Evolutionary conservation across 2,113 vertebrate genomes (phyloP).

Genomic region (Rousettus leschenaultii): DNA sequence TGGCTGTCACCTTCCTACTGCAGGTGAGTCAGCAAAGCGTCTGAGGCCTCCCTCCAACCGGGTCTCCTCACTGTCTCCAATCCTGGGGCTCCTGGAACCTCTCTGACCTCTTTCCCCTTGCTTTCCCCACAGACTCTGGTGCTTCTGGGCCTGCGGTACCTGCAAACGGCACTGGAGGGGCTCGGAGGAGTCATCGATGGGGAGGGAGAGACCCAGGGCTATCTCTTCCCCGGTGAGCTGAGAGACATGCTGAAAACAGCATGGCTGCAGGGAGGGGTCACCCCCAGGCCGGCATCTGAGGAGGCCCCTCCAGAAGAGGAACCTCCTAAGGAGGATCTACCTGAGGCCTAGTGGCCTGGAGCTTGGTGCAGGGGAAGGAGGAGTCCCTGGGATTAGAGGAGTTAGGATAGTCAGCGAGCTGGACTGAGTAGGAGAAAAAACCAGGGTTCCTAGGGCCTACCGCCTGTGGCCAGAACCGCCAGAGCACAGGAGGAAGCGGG

Average conservation of each 20-base stretch:
- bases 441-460: background rate
- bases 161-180: slow-evolving; percentile 88
- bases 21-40: slow-evolving; percentile 56
- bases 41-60: background rate
- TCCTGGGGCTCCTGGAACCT: background rate
- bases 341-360: slow-evolving; percentile 45
- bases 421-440: background rate
- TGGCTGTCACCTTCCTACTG: slow-evolving; percentile 60
- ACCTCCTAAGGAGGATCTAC: background rate
- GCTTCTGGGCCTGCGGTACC: slow-evolving; percentile 85
- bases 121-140: slow-evolving; percentile 80
- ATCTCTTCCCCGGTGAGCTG: slow-evolving; percentile 85
- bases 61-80: background rate
- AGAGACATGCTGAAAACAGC: slow-evolving; percentile 82
- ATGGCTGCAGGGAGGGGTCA: slow-evolving; percentile 56
- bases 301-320: slow-evolving; percentile 18
- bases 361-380: too few relatives aligned
- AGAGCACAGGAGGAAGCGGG: background rate
- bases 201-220: slow-evolving; percentile 87
- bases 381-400: background rate
- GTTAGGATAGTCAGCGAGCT: background rate
- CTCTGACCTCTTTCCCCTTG: background rate
- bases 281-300: slow-evolving; percentile 22
- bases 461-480: background rate
- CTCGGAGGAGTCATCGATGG: slow-evolving; percentile 82